Conservation (phyloP, 2,113 vertebrate genomes). For the Nothocercus nigrocapillus region DNA sequence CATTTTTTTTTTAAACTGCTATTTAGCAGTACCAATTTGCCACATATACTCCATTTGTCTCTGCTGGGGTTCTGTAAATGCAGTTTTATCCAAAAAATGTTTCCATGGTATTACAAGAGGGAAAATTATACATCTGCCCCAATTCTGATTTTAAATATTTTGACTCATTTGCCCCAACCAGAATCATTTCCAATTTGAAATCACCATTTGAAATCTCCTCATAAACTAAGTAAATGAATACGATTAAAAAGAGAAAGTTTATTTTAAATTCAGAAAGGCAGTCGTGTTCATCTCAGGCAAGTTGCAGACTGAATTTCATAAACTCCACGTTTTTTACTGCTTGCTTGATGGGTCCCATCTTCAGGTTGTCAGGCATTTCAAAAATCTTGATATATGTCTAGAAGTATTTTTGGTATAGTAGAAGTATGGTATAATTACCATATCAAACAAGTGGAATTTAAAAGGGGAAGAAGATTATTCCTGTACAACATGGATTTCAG, state of each 20-base stretch:
- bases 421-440: not conserved
- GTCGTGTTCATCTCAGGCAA: not conserved
- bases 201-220: not conserved
- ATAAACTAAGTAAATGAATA: not conserved
- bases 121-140: not conserved
- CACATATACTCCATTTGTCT: not conserved
- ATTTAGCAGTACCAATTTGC: not conserved
- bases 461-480: not conserved
- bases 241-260: not conserved
- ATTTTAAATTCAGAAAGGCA: not conserved
- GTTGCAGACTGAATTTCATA: not conserved
- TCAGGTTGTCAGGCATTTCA: conserved; percentile 26
- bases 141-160: not conserved
- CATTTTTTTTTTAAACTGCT: not conserved
- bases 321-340: not conserved
- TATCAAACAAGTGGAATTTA: conserved; percentile 48
- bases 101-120: not conserved
- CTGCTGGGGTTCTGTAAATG: not conserved
- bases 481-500: conserved; percentile 20
- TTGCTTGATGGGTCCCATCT: not conserved
- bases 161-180: not conserved
- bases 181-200: not conserved
- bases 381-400: not conserved
- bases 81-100: not conserved
- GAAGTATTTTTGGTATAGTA: not conserved